Conservation (phyloP, 2,888 invertebrate genomes). For the Ellobium chinense region DNA sequence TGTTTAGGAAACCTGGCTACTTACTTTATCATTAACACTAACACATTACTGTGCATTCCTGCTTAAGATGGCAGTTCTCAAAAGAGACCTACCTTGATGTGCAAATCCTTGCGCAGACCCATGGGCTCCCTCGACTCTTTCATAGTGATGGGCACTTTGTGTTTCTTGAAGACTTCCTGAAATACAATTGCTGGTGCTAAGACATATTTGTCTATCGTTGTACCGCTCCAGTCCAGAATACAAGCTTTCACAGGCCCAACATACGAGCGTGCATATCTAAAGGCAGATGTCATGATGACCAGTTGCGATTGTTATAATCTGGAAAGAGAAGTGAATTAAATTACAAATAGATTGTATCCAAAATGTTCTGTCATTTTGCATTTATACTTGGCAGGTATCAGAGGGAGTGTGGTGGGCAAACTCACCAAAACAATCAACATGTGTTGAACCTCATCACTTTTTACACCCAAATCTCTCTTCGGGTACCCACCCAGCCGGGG, state of each 20-base stretch:
- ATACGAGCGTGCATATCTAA: slow-evolving; percentile 61
- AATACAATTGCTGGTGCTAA: slow-evolving; percentile 77
- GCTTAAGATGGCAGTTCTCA: no score
- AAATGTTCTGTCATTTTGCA: no score
- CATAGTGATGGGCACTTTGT: slow-evolving; percentile 69
- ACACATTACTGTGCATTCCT: no score
- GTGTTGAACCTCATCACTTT: no score
- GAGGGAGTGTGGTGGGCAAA: no score
- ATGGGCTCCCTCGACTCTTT: slow-evolving; percentile 77
- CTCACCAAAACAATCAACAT: no score
- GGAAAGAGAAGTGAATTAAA: neutral
- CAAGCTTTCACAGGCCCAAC: slow-evolving; percentile 70
- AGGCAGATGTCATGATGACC: slow-evolving; percentile 18
- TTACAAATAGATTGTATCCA: no score
- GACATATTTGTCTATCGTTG: slow-evolving; percentile 78
- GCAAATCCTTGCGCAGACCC: slow-evolving; percentile 77
- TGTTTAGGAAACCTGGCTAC: no score
- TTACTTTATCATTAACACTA: no score
- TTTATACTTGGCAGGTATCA: no score
- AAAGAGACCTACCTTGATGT: slow-evolving; percentile 67
- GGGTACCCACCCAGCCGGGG: no score
- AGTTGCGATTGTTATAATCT: neutral
- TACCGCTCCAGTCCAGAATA: slow-evolving; percentile 78
- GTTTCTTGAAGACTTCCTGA: slow-evolving; percentile 58
- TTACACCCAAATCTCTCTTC: no score